Evolutionary conservation across 2,797 vertebrate species (phyloP), one percentile per base, ranked within the genome.

Genomic region (Pterois miles): DNA sequence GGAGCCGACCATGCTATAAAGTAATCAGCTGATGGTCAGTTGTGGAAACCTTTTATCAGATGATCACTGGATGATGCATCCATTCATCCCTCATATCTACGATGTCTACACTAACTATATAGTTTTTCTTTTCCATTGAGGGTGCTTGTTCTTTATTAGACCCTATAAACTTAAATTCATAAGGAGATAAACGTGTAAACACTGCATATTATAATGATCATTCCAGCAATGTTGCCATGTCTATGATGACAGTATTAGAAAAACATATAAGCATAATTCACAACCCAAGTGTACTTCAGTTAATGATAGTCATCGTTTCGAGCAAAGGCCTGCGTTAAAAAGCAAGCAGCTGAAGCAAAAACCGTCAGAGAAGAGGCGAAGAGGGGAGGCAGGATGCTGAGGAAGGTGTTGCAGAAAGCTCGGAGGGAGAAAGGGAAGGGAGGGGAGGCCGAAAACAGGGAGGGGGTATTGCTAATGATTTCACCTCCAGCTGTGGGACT

Each of bases 401-500:
- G 72, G 78, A 88, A 88, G 87, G 90, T 90, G 89, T 88, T 88
- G 85, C 79, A 87, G 88, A 83, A 76, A 84, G 89, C 83, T 87
- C 76, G 73, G 79, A 78, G 82, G 93, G 83, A 76, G 78, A 77
- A 71, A 77, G 23, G 50, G 80, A 77, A 72, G 76, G 76, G 50
- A 74, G 85, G 33, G 70, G 71, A 83, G 85, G 78, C 84, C 83
- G 43, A 84, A 85, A 81, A 74, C 56, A 86, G 90, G 88, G 86
- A 89, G 86, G 92, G 91, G 91, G 91, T 79, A 90, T 87, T 85
- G 88, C 90, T 94, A 94, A 94, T 95, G 93, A 94, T 91, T 92
- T 93, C 90, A 91, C 88, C 89, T 94, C 93, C 93, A 94, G 93
- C 91, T 93, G 94, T 94, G 93, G 92, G 91, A 91, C 88, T 86